Percentiles rank a stretch among this genome's conserved stretches.
Evolutionary conservation across 2,888 invertebrate species (phyloP).

Genomic region (Seira sanloemensis): DNA sequence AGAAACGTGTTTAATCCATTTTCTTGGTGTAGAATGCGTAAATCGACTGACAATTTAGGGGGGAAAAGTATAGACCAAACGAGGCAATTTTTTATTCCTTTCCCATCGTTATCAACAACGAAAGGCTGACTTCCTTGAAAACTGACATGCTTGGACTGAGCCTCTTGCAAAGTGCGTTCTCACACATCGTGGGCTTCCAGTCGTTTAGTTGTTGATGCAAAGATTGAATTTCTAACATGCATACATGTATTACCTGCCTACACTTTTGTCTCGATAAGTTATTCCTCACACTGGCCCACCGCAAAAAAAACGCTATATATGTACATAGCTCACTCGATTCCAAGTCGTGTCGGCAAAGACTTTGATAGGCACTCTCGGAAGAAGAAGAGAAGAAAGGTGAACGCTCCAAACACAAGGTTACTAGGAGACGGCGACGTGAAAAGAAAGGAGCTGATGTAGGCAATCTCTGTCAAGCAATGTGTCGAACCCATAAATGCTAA

Average conservation of each 20-base stretch:
- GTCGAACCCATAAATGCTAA: background rate
- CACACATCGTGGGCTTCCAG: too few species aligned
- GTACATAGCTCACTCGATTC: background rate
- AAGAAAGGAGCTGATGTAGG: background rate
- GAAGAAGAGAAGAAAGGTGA: background rate
- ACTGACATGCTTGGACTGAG: background rate
- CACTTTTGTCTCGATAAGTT: too few species aligned
- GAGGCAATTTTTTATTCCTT: constrained; percentile 7
- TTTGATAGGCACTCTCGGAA: background rate
- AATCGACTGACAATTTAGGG: background rate
- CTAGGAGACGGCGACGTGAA: background rate
- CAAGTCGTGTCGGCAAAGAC: too few species aligned
- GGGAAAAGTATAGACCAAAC: constrained; percentile 14
- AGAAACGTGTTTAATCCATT: constrained; percentile 11
- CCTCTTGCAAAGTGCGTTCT: constrained; percentile 8
- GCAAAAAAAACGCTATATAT: background rate
- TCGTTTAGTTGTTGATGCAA: background rate
- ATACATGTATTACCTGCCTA: background rate
- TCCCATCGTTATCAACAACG: background rate
- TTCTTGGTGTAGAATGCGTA: background rate
- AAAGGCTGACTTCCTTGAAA: background rate
- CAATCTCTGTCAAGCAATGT: background rate
- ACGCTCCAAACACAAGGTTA: constrained; percentile 3
- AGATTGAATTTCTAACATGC: constrained; percentile 15
- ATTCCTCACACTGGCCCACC: too few species aligned